phyloP scores from a whole-genome alignment of 2,797 vertebrate species.

The Acanthornis magna region DNA sequence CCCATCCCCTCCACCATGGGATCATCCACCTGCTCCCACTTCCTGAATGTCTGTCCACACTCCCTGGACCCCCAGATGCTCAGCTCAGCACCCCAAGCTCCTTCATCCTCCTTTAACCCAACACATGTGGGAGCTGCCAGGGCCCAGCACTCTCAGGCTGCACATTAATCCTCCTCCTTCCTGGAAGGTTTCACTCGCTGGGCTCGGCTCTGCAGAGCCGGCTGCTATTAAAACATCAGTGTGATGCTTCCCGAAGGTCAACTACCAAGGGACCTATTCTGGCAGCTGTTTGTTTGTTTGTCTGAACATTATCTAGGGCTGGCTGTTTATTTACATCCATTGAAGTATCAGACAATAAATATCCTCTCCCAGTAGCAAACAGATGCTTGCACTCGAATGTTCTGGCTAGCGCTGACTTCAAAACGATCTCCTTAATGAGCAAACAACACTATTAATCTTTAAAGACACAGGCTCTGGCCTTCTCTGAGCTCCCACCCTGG shows the following conservation, averaged over 20 bases:
- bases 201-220: constrained; percentile 42
- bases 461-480: constrained; percentile 50
- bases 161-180: constrained; percentile 8
- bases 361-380: constrained; percentile 79
- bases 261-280: constrained; percentile 70
- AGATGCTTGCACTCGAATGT: constrained; percentile 75
- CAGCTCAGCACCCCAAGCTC: neutral
- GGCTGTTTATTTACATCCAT: constrained; percentile 77
- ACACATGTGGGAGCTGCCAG: neutral
- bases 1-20: neutral
- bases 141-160: neutral
- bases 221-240: constrained; percentile 76
- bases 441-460: constrained; percentile 72
- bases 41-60: neutral
- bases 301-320: constrained; percentile 75
- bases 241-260: constrained; percentile 71
- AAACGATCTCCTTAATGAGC: constrained; percentile 78
- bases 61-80: neutral
- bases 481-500: neutral
- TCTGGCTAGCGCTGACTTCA: constrained; percentile 64
- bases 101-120: neutral
- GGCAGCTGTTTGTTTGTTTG: constrained; percentile 81
- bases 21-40: neutral
- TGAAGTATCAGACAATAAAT: constrained; percentile 79
- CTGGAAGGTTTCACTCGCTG: neutral